Evolutionary conservation across 2,113 vertebrate genomes (phyloP).

Genomic region (Loxodonta africana): DNA sequence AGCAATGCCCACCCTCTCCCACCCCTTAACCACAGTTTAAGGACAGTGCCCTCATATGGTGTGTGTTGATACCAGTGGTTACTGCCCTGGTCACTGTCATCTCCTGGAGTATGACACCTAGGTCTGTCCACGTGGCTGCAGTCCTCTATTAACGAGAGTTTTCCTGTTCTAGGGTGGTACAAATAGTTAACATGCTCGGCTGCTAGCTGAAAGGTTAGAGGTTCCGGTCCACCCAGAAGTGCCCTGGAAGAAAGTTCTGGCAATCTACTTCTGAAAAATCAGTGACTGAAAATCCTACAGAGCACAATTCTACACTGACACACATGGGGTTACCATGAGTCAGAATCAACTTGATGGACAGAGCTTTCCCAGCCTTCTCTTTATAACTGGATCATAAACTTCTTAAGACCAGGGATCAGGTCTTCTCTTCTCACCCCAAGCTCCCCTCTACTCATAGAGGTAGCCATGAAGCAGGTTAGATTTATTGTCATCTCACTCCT

Average conservation of each 20-base stretch:
- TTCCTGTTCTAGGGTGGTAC: neutral
- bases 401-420: neutral
- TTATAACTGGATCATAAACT: neutral
- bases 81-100: rapidly evolving
- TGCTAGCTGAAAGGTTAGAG: neutral
- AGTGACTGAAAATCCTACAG: neutral
- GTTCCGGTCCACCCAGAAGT: neutral
- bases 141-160: neutral
- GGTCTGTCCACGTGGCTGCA: neutral
- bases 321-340: neutral
- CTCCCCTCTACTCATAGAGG: neutral
- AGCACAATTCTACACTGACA: neutral
- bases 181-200: neutral
- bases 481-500: neutral
- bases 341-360: neutral
- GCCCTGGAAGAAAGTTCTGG: neutral
- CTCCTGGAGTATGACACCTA: neutral
- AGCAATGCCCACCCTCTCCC: neutral
- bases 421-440: neutral
- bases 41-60: rapidly evolving
- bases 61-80: too few relatives aligned
- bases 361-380: neutral
- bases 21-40: neutral
- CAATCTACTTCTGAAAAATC: neutral
- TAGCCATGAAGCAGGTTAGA: neutral